Percentiles rank a stretch among this genome's conserved stretches.
These are phyloP conservation scores for Venturia canescens DNA, from an alignment of 1,140 invertebrate species.

Conservation along the genomic window DNA sequence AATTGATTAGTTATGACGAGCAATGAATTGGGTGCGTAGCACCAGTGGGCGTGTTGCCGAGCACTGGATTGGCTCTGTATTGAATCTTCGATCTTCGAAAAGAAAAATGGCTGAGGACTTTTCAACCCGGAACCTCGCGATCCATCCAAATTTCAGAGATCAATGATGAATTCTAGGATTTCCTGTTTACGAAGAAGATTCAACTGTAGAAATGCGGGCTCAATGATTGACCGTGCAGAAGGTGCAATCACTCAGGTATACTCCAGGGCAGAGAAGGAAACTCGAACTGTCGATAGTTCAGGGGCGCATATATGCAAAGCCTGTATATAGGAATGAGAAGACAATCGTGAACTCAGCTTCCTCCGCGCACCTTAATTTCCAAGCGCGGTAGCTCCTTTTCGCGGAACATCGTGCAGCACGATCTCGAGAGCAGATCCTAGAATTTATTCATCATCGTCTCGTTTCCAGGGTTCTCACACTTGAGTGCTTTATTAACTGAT, in stretches of 20 bases:
- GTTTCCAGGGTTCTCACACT: conserved; percentile 35
- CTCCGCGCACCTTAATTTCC: neutral
- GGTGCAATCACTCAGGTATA: neutral
- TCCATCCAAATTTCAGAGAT: neutral
- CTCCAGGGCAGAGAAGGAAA: neutral
- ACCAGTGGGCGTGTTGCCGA: too few species aligned
- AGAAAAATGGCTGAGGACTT: too few species aligned
- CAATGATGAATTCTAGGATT: neutral
- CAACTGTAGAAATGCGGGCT: neutral
- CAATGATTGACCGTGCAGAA: conserved; percentile 15
- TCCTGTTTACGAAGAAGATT: neutral
- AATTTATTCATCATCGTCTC: conserved; percentile 1
- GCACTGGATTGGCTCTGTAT: too few species aligned
- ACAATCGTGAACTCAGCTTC: neutral
- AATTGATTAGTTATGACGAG: too few species aligned
- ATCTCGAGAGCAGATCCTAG: neutral
- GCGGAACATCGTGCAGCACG: conserved; percentile 36
- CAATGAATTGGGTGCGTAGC: too few species aligned
- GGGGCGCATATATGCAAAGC: neutral
- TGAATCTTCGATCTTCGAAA: too few species aligned
- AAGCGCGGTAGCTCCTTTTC: conserved; percentile 33
- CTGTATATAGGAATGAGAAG: conserved; percentile 11
- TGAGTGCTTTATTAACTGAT: neutral
- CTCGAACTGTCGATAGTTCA: neutral
- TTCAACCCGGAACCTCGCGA: neutral